These are phyloP conservation scores for Centropristis striata DNA, from an alignment of 2,113 vertebrate genomes.

Conservation along the genomic window DNA sequence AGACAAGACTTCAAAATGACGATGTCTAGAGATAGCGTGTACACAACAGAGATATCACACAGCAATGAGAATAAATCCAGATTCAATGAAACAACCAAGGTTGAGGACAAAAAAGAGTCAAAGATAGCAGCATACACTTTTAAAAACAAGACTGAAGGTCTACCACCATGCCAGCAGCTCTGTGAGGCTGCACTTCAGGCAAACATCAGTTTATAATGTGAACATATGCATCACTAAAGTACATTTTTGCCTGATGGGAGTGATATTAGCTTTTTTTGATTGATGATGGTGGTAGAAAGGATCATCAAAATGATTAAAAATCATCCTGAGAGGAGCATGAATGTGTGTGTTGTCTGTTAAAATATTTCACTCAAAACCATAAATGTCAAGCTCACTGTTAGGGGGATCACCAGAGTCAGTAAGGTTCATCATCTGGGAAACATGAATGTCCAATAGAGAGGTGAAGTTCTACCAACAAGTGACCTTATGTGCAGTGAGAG, in stretches of 20 bases:
- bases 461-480: too few species aligned
- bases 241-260: too few species aligned
- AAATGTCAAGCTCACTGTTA: not conserved
- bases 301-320: not conserved
- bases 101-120: constrained; percentile 4
- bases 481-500: too few species aligned
- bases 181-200: not conserved
- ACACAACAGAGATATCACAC: constrained; percentile 6
- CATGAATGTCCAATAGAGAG: not conserved
- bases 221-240: too few species aligned
- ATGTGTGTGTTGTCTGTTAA: not conserved
- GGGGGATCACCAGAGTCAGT: not conserved
- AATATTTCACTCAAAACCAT: not conserved
- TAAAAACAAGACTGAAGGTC: not conserved
- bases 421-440: not conserved
- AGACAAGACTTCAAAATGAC: constrained; percentile 14
- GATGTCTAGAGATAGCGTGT: not conserved
- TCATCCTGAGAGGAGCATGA: not conserved
- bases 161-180: not conserved
- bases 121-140: not conserved
- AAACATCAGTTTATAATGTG: too few species aligned
- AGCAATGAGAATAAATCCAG: constrained; percentile 3
- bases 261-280: too few species aligned
- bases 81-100: not conserved
- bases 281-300: not conserved